Conservation (phyloP, 2,797 vertebrate genomes). For the Tangara arthus region DNA sequence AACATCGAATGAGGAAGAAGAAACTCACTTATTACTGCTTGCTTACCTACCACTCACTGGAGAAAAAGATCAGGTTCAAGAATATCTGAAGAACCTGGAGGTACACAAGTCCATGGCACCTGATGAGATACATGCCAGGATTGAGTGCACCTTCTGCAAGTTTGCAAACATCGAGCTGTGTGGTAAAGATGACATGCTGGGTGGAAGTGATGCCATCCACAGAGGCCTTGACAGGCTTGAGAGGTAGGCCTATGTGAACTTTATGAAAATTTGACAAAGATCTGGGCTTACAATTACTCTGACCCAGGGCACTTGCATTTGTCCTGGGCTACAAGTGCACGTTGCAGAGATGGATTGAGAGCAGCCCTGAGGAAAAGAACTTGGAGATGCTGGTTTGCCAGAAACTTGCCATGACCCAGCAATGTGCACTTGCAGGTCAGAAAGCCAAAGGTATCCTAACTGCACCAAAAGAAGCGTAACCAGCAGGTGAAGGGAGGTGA, state of each 20-base stretch:
- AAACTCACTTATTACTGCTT: background rate
- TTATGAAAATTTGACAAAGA: background rate
- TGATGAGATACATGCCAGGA: no score
- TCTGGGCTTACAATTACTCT: background rate
- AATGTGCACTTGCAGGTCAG: no score
- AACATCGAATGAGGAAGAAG: background rate
- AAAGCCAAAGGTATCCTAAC: rapidly evolving
- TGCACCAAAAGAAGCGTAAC: rapidly evolving
- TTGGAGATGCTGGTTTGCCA: background rate
- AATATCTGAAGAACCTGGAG: background rate
- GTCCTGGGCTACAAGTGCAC: background rate
- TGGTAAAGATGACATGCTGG: background rate
- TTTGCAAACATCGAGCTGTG: background rate
- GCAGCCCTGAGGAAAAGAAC: background rate
- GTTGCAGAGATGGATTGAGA: background rate
- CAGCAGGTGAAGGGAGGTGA: background rate
- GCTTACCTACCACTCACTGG: background rate
- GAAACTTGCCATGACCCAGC: background rate
- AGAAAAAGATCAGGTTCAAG: background rate
- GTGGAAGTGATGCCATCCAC: background rate
- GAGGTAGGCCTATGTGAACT: background rate
- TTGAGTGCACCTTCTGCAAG: background rate
- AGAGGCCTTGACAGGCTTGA: background rate
- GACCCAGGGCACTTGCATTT: background rate
- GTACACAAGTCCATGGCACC: no score